A percentile compares a stretch with the other conserved stretches of the same genome.
phyloP scores from a whole-genome alignment of 2,797 vertebrate species.

The Ataeniobius toweri region DNA sequence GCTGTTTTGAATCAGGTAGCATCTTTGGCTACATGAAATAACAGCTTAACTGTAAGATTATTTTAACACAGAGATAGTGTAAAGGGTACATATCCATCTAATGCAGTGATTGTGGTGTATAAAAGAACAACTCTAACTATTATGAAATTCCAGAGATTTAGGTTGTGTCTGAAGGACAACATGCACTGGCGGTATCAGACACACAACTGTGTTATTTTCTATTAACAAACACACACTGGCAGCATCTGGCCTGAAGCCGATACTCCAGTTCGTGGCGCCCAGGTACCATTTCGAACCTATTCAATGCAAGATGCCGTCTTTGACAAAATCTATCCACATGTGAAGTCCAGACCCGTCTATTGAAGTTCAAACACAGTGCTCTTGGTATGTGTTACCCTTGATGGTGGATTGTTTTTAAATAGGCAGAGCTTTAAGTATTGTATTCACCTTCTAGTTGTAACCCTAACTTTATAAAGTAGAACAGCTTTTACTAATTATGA shows the following conservation, averaged over 20 bases:
- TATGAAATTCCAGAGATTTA: not conserved
- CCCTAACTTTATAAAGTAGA: not conserved
- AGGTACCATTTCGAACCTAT: not conserved
- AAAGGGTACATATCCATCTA: not conserved
- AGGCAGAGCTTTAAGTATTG: not conserved
- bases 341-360: not conserved
- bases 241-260: not conserved
- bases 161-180: not conserved
- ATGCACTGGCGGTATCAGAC: not conserved
- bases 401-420: not conserved
- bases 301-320: not conserved
- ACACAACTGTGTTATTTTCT: not conserved
- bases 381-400: not conserved
- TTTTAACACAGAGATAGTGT: not conserved
- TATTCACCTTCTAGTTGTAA: not conserved
- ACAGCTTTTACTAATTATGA: not conserved
- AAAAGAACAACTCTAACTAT: not conserved
- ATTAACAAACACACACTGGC: not conserved
- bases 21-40: not conserved
- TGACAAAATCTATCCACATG: not conserved
- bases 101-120: not conserved
- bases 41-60: too few relatives aligned
- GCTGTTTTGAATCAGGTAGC: not conserved
- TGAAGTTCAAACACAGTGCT: not conserved
- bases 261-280: not conserved